A percentile compares a stretch with the other conserved stretches of the same genome.
phyloP scores from a whole-genome alignment of 2,888 invertebrate genomes.

The Chrysodeixis includens region DNA sequence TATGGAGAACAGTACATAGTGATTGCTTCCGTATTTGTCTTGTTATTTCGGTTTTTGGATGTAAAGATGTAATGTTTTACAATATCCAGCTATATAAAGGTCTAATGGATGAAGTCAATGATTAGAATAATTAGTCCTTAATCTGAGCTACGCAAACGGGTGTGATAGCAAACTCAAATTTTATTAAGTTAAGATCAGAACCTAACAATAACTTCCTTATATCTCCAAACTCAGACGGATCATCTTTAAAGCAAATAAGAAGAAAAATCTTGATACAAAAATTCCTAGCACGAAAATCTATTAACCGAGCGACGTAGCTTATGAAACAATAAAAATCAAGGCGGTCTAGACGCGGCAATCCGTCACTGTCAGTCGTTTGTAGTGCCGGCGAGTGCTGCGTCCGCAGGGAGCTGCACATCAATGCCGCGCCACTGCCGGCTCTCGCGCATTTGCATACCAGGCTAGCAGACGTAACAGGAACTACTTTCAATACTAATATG shows the following conservation, averaged over 20 bases:
- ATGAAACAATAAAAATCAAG: constrained; percentile 13
- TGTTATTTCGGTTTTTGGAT: too few species aligned
- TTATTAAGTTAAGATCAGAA: too few species aligned
- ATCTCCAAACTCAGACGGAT: too few species aligned
- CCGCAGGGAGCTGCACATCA: constrained; percentile 22
- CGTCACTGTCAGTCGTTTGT: constrained; percentile 44
- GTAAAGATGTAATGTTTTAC: too few species aligned
- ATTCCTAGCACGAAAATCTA: neutral
- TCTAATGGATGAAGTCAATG: too few species aligned
- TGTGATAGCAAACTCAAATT: too few species aligned
- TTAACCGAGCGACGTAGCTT: neutral
- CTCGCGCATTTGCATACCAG: constrained; percentile 44
- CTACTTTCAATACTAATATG: neutral
- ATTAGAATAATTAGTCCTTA: too few species aligned
- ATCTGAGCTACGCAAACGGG: too few species aligned
- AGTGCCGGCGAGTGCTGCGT: constrained; percentile 25
- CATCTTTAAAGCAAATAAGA: neutral
- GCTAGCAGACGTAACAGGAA: constrained; percentile 12
- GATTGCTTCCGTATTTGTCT: too few species aligned
- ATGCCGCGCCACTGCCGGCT: constrained; percentile 25
- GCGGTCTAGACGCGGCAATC: constrained; percentile 23
- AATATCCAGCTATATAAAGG: too few species aligned
- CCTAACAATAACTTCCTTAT: too few species aligned
- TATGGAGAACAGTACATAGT: too few species aligned
- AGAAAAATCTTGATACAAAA: constrained; percentile 9